A percentile compares a stretch with the other conserved stretches of the same genome.
These are phyloP conservation scores for Polypedilum vanderplanki DNA, from an alignment of 1,140 invertebrate genomes.

Conservation along the genomic window DNA sequence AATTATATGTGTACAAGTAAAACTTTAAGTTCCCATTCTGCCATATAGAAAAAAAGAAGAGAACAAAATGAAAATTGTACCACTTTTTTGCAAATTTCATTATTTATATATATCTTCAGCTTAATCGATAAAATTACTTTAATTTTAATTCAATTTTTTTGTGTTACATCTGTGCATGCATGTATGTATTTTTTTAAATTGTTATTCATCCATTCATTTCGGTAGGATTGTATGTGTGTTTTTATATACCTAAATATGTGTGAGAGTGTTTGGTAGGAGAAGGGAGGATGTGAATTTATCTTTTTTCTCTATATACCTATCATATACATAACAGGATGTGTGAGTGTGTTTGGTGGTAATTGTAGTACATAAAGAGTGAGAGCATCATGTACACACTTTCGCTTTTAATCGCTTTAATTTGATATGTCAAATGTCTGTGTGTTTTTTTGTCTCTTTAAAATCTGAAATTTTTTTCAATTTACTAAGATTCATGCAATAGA, in stretches of 20 bases:
- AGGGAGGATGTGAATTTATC: not conserved
- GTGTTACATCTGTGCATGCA: slow-evolving; percentile 9
- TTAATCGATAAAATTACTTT: not conserved
- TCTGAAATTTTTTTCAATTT: not conserved
- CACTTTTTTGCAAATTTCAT: not conserved
- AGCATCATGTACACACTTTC: not conserved
- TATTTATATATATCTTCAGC: not conserved
- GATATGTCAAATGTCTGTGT: slow-evolving; percentile 12
- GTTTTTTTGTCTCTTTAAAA: not conserved
- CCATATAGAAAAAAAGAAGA: not conserved
- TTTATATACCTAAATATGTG: not conserved
- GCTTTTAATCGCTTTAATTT: slow-evolving; percentile 19
- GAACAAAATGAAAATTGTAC: not conserved
- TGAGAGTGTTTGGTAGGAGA: not conserved
- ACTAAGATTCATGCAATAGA: too few species aligned
- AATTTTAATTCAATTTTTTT: not conserved
- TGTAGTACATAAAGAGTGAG: not conserved
- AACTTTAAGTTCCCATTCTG: not conserved
- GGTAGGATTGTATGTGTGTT: not conserved
- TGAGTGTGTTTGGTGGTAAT: not conserved
- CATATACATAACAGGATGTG: not conserved
- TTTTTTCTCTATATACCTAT: not conserved
- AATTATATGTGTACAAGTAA: too few species aligned
- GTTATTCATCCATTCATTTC: slow-evolving; percentile 2
- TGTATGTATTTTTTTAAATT: not conserved